Base-by-base conservation (phyloP, 2,797 vertebrate genomes). In the Galago senegalensis region DNA sequence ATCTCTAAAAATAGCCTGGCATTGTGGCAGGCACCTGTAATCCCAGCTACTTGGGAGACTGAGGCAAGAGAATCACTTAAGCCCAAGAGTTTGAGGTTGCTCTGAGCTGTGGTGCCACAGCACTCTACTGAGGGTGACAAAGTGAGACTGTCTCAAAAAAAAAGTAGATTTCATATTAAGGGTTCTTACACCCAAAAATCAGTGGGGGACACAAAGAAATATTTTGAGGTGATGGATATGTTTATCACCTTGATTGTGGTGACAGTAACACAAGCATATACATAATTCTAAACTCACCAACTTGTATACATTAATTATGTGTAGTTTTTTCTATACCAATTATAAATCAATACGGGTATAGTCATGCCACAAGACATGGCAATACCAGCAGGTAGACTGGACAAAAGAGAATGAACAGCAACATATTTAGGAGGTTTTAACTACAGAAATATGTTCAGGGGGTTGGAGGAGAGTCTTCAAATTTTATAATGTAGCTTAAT, bases 361-460 rank as follows among this genome's bases (percentile, higher is more conserved):
- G 31, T 67, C 31, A n/a, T 67, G 65, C 31, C 31, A n/a, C 31
- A 65, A 49, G 49, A 49, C 49, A 14, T 14, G 13, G 77, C 49
- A 88, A 70, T 25, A 88, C 40, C 20, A 9, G 21, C 46, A 7
- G 23, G 46, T 29, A 63, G 5, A 75, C 29, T 34, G 82, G 61
- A 93, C 29, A 25, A 46, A 61, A 79, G 53, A 58, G 23, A 91
- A 58, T 81, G 21, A 89, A 85, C 34, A 95, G 63, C 75, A 58
- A 77, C 65, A 85, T 56, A 79, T 43, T 89, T 60, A 77, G 90
- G 56, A 80, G 23, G 10, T 34, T 89, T 87, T 88, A 75, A 76
- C 63, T 65, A 27, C 25, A 31, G 37, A 56, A 79, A 77, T n/a
- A 65, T 60, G n/a, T 88, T 88, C 40, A 8, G 40, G 16, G 40